phyloP scores from a whole-genome alignment of 2,888 invertebrate species.

The Nemotelus nigrinus region DNA sequence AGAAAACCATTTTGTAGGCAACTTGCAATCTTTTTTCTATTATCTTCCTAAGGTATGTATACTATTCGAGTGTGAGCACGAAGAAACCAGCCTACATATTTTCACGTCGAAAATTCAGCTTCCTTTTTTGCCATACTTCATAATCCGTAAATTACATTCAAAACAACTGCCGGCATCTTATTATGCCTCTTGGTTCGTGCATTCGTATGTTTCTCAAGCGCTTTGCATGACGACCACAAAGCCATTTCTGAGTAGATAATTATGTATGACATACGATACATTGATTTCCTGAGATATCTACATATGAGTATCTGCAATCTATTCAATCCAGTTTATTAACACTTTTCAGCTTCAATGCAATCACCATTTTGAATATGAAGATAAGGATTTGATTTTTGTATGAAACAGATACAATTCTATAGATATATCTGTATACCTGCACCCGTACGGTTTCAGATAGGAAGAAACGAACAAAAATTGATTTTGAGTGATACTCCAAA shows the following conservation, averaged over 20 bases:
- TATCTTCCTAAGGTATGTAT: not conserved
- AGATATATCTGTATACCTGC: too few species aligned
- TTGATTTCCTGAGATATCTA: too few species aligned
- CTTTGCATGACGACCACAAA: too few species aligned
- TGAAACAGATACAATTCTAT: too few species aligned
- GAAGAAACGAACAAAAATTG: too few species aligned
- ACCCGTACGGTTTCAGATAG: too few species aligned
- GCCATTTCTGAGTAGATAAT: too few species aligned
- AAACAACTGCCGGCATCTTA: not conserved
- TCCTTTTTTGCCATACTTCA: conserved; percentile 4
- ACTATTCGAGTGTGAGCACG: too few species aligned
- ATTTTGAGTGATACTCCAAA: too few species aligned
- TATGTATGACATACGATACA: too few species aligned
- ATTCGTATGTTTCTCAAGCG: not conserved
- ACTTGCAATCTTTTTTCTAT: not conserved
- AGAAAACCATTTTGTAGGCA: not conserved
- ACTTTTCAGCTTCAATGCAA: conserved; percentile 32
- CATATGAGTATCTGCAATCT: not conserved
- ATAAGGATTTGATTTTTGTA: too few species aligned
- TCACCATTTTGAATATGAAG: not conserved
- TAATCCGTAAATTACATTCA: conserved; percentile 8
- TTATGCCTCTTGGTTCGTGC: not conserved
- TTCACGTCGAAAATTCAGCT: not conserved
- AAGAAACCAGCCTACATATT: too few species aligned
- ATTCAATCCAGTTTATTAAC: conserved; percentile 35